Conservation (phyloP, 2,888 invertebrate genomes). For the Megastigmus dorsalis region DNA sequence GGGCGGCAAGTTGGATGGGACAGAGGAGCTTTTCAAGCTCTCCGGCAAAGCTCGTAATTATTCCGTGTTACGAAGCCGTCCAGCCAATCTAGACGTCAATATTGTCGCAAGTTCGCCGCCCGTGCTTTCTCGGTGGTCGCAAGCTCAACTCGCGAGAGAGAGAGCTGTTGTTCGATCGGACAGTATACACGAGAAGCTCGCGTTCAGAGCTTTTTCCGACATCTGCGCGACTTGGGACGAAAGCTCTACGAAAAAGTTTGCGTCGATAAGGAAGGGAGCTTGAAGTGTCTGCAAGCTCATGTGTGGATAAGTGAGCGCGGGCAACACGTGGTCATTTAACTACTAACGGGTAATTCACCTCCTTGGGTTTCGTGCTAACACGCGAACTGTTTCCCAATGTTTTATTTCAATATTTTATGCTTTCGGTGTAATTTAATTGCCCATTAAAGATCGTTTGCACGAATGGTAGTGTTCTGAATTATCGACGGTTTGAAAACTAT, state of each 20-base stretch:
- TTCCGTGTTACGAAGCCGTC: constrained; percentile 45
- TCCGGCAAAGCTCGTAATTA: constrained; percentile 50
- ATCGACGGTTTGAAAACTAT: constrained; percentile 6
- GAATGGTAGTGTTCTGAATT: background rate
- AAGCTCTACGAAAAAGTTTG: background rate
- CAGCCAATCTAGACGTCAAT: constrained; percentile 54
- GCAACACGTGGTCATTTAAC: constrained; percentile 18
- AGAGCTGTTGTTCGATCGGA: constrained; percentile 13
- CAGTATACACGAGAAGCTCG: background rate
- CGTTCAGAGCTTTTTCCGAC: constrained; percentile 4
- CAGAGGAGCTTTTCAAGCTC: constrained; percentile 11
- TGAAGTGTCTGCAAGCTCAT: constrained; percentile 9
- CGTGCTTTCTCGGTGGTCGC: background rate
- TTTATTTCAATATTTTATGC: constrained; percentile 32
- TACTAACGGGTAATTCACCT: constrained; percentile 16
- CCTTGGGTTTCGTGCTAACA: background rate
- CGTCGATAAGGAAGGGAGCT: constrained; percentile 33
- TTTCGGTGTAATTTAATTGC: constrained; percentile 12
- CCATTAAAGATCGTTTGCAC: background rate
- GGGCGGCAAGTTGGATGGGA: background rate
- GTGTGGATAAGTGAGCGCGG: constrained; percentile 13
- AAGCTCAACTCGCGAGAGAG: constrained; percentile 4
- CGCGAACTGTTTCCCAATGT: background rate
- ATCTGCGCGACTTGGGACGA: background rate
- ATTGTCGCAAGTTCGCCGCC: constrained; percentile 47